phyloP scores from a whole-genome alignment of 1,140 invertebrate species.

The Euschistus heros region DNA sequence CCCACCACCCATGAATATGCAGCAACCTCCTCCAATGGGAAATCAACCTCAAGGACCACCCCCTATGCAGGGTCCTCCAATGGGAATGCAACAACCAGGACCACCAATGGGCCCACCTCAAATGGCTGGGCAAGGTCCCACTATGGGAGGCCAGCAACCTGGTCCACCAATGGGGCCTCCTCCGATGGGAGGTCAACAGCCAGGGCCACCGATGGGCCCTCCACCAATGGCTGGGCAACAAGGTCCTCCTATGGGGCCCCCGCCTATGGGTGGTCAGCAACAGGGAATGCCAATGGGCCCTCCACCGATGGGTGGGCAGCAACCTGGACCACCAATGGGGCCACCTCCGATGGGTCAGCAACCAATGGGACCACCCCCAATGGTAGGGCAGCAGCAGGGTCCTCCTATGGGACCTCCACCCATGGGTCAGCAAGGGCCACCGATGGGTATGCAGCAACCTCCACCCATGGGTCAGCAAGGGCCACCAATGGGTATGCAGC shows the following conservation, averaged over 20 bases:
- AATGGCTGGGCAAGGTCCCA: background rate
- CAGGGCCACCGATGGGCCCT: background rate
- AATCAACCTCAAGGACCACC: conserved; percentile 1
- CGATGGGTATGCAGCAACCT: conserved; percentile 9
- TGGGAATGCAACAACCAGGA: conserved; percentile 15
- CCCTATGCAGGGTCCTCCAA: conserved; percentile 4
- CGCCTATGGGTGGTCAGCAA: background rate
- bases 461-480: background rate
- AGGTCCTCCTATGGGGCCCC: background rate
- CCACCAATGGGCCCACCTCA: background rate
- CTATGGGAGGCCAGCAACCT: conserved; percentile 3
- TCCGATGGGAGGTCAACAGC: background rate
- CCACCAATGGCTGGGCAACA: background rate
- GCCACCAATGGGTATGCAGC: conserved; percentile 9
- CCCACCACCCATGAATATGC: conserved; percentile 1
- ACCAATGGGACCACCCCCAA: conserved; percentile 2
- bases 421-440: background rate
- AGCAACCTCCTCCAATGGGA: conserved; percentile 12
- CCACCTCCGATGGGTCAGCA: background rate
- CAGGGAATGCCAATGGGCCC: conserved; percentile 8
- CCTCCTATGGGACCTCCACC: conserved; percentile 1
- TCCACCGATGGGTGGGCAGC: conserved; percentile 2
- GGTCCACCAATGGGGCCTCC: conserved; percentile 8
- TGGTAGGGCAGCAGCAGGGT: background rate
- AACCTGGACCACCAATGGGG: background rate